Base-by-base conservation (phyloP, 2,797 vertebrate species). In the Pelodytes ibericus region DNA sequence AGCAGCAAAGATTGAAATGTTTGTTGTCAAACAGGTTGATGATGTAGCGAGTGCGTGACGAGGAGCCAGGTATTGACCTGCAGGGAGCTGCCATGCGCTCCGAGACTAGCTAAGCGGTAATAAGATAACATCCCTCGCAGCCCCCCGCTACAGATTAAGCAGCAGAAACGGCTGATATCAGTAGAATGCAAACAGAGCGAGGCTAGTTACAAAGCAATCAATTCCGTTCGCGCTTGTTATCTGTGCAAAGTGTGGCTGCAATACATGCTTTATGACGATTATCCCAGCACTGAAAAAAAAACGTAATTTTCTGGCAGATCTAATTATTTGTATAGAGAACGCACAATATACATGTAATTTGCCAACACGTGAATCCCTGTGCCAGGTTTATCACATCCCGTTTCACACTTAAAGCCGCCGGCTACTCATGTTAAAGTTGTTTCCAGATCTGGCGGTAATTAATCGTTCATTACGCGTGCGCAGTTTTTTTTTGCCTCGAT, bases 1-100 rank as follows among this genome's bases (percentile, higher is more conserved):
- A 49, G 44, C 44, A 20, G 22, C 7, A 53, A 53, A 67, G 75
- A 78, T 72, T 67, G 67, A 66, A 60, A 68, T 66, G 69, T 66
- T 71, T 67, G 69, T 60, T 78, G 70, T 67, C 70, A 72, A 64
- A 78, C 70, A 67, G 66, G 59, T 66, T 72, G n/a, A 56, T 72
- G 75, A 78, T 67, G 66, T 39, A 29, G 69, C 25, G 75, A 13
- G 13, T 29, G 56, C 1, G 51, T 30, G 33, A 33, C 20, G n/a
- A 49, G 27, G 22, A 47, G 61, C 62, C 67, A 6, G 53, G 22
- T 62, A 72, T 78, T 41, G 70, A 72, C 30, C 24, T 26, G 7
- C 13, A 24, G 56, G 22, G 70, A 68, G 41, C 18, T 78, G 70
- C 69, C 70, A 53, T 8, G 15, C 51, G 7, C 18, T 8, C 15